phyloP scores from a whole-genome alignment of 2,797 vertebrate genomes.

The Microctenopoma lineatum region DNA sequence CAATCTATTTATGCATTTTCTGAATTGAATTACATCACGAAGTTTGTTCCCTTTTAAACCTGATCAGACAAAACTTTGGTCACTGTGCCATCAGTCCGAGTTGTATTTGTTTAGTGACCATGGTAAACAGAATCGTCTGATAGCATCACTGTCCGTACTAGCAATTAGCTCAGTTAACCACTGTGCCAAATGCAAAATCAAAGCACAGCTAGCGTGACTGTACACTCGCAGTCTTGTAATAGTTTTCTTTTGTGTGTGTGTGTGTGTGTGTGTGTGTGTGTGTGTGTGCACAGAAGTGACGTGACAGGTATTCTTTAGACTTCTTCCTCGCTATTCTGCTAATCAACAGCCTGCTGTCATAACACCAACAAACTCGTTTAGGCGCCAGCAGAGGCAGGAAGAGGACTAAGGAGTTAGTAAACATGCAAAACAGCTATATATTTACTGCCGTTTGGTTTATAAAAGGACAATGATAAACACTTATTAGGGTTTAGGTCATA shows the following conservation, averaged over 20 bases:
- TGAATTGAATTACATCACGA: not conserved
- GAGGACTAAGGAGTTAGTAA: not conserved
- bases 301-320: not conserved
- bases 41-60: not conserved
- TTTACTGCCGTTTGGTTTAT: not conserved
- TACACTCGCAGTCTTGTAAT: not conserved
- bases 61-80: too few species aligned
- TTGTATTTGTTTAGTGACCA: too few species aligned
- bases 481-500: too few species aligned
- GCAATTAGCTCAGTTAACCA: not conserved
- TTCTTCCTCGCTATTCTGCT: not conserved
- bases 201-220: not conserved
- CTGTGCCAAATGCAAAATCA: not conserved
- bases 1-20: not conserved
- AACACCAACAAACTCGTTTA: not conserved
- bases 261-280: not conserved
- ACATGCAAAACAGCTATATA: not conserved
- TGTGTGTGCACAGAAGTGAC: not conserved
- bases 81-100: too few species aligned
- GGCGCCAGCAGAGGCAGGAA: not conserved
- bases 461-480: not conserved
- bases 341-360: too few species aligned
- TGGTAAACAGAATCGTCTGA: too few species aligned
- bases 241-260: not conserved
- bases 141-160: not conserved